Evolutionary conservation across 2,888 invertebrate genomes (phyloP).

Genomic region (Rotaria macrura): DNA sequence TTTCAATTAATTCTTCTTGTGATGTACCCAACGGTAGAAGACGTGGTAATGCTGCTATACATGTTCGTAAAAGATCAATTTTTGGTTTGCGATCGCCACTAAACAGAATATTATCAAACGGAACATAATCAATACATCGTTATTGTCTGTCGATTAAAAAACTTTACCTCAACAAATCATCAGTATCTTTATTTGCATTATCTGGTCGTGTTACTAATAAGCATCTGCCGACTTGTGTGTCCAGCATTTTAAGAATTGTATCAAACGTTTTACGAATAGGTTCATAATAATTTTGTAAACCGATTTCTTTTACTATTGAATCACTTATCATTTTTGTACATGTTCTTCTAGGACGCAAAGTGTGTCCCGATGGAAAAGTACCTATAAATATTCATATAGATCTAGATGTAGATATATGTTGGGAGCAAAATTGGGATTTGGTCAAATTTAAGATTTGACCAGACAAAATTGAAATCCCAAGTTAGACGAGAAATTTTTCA

Average conservation of each 20-base stretch:
- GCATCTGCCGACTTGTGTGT: conserved; percentile 26
- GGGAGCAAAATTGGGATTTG: no score
- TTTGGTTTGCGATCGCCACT: conserved; percentile 86
- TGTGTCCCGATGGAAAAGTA: not conserved
- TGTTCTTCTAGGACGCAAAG: not conserved
- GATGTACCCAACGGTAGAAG: conserved; percentile 95
- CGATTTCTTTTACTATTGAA: conserved; percentile 20
- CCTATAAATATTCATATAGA: not conserved
- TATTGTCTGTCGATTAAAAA: no score
- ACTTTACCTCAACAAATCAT: conserved; percentile 27
- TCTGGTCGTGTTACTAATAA: conserved; percentile 32
- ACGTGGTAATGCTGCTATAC: conserved; percentile 92
- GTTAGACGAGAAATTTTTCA: no score
- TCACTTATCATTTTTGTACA: conserved; percentile 20
- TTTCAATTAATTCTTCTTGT: conserved; percentile 79
- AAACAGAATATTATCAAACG: conserved; percentile 35
- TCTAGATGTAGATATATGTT: no score
- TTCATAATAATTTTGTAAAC: conserved; percentile 27
- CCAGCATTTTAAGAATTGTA: conserved; percentile 29
- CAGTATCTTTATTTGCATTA: conserved; percentile 19
- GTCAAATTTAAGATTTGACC: no score
- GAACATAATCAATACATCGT: not conserved
- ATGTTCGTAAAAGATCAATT: conserved; percentile 91
- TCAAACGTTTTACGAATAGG: conserved; percentile 30
- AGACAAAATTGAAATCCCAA: no score